Evolutionary conservation across 2,113 vertebrate genomes (phyloP).

Genomic region (Spermophilus dauricus): DNA sequence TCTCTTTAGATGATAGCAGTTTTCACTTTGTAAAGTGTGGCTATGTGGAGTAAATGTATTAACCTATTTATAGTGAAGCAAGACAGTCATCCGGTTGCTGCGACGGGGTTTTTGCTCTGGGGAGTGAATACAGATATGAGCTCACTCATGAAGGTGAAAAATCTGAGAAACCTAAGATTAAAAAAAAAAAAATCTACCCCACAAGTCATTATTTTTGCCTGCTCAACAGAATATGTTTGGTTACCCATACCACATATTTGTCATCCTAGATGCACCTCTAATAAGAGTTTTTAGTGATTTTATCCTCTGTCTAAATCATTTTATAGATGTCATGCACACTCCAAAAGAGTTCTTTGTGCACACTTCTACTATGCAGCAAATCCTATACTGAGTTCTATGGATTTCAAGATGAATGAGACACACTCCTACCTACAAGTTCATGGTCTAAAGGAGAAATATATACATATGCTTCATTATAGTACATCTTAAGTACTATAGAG

Average conservation of each 20-base stretch:
- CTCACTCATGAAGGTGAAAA: not conserved
- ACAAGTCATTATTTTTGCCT: not conserved
- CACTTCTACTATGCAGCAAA: not conserved
- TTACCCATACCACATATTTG: not conserved
- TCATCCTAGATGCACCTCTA: not conserved
- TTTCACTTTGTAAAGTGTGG: slow-evolving; percentile 40
- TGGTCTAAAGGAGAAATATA: not conserved
- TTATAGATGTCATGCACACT: not conserved
- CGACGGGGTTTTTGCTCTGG: not conserved
- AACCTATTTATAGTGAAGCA: slow-evolving; percentile 37
- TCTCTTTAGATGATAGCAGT: slow-evolving; percentile 1
- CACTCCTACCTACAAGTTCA: not conserved
- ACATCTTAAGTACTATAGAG: not conserved
- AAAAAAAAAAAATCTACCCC: not conserved
- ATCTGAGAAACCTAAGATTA: not conserved
- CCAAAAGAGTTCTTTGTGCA: not conserved
- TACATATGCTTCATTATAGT: not conserved
- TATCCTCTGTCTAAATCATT: not conserved
- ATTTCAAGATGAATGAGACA: not conserved
- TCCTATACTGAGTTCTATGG: not conserved
- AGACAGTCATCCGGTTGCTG: not conserved
- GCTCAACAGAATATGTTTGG: not conserved
- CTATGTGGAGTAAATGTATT: not conserved
- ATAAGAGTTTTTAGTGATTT: not conserved
- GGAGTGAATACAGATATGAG: not conserved